Evolutionary conservation across 2,113 vertebrate genomes (phyloP).

Genomic region (Onychostoma macrolepis): DNA sequence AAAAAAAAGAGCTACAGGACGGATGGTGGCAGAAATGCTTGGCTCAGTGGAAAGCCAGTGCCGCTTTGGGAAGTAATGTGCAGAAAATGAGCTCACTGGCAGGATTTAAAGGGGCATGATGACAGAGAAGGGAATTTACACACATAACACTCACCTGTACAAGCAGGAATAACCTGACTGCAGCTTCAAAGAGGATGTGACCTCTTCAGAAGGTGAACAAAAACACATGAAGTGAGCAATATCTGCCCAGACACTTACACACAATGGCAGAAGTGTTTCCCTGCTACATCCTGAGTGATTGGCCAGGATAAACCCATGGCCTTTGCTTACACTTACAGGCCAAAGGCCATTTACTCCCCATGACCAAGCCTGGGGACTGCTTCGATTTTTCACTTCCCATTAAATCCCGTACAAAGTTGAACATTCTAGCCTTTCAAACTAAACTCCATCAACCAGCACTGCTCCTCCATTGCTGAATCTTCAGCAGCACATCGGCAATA

Average conservation of each 20-base stretch:
- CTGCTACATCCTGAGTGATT: background rate
- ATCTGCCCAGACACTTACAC: background rate
- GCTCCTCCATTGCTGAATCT: background rate
- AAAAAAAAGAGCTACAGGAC: background rate
- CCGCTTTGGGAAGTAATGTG: background rate
- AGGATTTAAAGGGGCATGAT: slow-evolving; percentile 15
- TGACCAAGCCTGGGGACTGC: background rate
- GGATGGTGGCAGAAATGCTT: slow-evolving; percentile 41
- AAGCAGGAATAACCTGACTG: slow-evolving; percentile 27
- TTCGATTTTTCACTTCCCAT: background rate
- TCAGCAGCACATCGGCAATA: background rate
- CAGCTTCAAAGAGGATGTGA: slow-evolving; percentile 42
- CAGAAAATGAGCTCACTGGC: background rate
- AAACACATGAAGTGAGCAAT: slow-evolving; percentile 16
- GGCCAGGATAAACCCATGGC: background rate
- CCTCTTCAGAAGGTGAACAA: slow-evolving; percentile 43
- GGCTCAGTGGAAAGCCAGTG: slow-evolving; percentile 37
- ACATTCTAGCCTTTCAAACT: background rate
- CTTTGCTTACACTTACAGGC: background rate
- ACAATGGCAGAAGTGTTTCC: background rate
- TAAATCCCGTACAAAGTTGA: background rate
- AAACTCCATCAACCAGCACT: background rate
- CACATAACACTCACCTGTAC: slow-evolving; percentile 47
- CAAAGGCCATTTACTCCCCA: background rate
- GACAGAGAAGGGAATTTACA: background rate